Base-by-base conservation (phyloP, 2,888 invertebrate genomes). In the Scaptomyza caliginosa region DNA sequence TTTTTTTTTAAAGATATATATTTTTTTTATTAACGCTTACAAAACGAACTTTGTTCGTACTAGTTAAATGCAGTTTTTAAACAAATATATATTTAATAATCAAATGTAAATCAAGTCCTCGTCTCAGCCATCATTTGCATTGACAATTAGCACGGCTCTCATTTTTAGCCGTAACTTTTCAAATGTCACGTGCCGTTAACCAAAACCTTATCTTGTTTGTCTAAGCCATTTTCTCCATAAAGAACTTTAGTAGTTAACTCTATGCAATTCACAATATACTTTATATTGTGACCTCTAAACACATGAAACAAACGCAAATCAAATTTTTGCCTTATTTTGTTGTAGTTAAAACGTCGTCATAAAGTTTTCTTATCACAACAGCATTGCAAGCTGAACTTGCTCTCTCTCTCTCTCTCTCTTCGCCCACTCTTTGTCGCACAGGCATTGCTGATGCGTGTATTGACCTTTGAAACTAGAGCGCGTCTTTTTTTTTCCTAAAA, bases 21-120 rank as follows among this genome's bases (percentile, higher is more conserved):
- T 55, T 71, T 78, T 65, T 67, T 43, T n/a, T n/a, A n/a, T n/a
- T n/a, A n/a, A n/a, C 60, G 54, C 45, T 46, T 32, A 10, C 38
- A 11, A n/a, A n/a, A 17, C 46, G 3, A 26, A 26, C 26, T 3
- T 26, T 26, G 26, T 26, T 3, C 3, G 4, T 4, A 30, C 28
- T 30, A 8, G 24, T 26, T 45, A n/a, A 32, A 40, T 46, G 51
- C 45, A 34, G 32, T 28, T 23, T 16, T 24, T 17, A 0, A n/a
- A 16, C 21, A 42, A 54, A 59, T 32, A 21, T 32, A n/a, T 32
- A 13, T 32, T 32, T 0, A 13, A 13, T 32, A 2, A 6, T 30
- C 10, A 26, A 26, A 10, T 26, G 26, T 26, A 1, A 26, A 26
- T 26, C 8, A 13, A 32, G 13, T 32, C 7, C 7, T 32, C 13